Base-by-base conservation (phyloP, 2,888 invertebrate genomes). In the Acrobasis repandana region DNA sequence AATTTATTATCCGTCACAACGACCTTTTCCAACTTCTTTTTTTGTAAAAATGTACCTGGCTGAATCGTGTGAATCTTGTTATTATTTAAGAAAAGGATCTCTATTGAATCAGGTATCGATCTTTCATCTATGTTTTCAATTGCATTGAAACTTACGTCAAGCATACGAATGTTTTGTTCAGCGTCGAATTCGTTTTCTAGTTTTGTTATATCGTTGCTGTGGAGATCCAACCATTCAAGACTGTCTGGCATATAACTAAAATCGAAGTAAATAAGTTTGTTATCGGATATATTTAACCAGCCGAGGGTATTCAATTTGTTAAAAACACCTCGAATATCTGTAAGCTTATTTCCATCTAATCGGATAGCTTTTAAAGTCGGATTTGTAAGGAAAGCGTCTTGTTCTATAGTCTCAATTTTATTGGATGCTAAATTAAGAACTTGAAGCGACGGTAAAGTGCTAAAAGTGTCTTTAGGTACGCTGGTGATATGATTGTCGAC, bases 371-470 rank as follows among this genome's bases (percentile, higher is more conserved):
- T 95, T 63, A 97, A 86, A 63, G 95, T 94, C 20, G 95, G 94
- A 82, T 96, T 96, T 69, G 94, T 93, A 65, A 94, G 93, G 87
- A 97, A 96, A 60, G 96, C 96, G 73, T 95, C 95, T 80, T 95
- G 95, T 80, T 96, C 96, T 70, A 97, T 94, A 73, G 93, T 94
- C 75, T 94, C 93, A 71, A 97, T 95, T 80, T 93, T 93, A 85
- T 97, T 97, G 64, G 95, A 95, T 54, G 96, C 96, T 68, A 97
- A 91, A 88, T 97, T 96, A 67, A 97, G 87, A 66, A 96, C 95
- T 88, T 95, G 95, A 62, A 97, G 89, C 34, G 95, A 94, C 9
- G 95, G 95, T 69, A 96, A 83, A 46, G 95, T 94, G 64, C 94
- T 93, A 77, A 96, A 96, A 67, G 95, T 95, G 68, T 95, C 96